Evolutionary conservation across 30 jellyfish, hydroid and myxozoan species (phyloP), one percentile per base, ranked within the genome.

Genomic region (Aurelia aurita complex sp. Pacific): DNA sequence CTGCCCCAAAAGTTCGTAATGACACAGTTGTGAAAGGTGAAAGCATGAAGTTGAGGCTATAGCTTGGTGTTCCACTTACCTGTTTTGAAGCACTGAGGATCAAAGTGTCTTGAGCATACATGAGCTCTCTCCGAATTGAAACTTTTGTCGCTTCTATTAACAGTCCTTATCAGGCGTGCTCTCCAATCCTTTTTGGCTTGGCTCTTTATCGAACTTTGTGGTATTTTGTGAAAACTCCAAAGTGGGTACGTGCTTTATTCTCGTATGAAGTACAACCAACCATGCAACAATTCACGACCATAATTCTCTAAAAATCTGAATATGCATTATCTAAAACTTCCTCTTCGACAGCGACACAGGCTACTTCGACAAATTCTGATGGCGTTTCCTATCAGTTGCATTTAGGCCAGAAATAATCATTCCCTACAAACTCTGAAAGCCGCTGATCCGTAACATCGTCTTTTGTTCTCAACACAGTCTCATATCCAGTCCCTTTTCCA

Each of bases 111-210:
- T 54, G 86, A 76, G 19, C 86, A 57, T 18, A 76, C 59, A 60
- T 76, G 57, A 59, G 86, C 86, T 60, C 86, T 76, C 86, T 76
- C 86, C 10, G 74, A 29, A 65, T 76, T 76, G 76, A 76, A 76
- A 59, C 86, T 76, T 43, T 43, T 76, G 35, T 76, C 86, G 76
- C 86, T n/a, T 59, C 86, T 76, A 59, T 76, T 76, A 3, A 76
- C 86, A 2, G 5, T 76, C n/a, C 86, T 34, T 43, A 76, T n/a
- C 43, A 76, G 66, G 61, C 54, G 64, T 38, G 76, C 86, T 76
- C 86, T 76, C 86, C 76, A 76, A 53, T 76, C 76, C 86, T 76
- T 76, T 76, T 76, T 76, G 18, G 61, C 54, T 76, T 76, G 40
- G 19, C 57, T 76, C 54, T 59, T 76, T 76, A 43, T 59, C 4